Percentiles rank a stretch among this genome's conserved stretches.
phyloP scores from a whole-genome alignment of 2,888 invertebrate species.

The Drosophila sordidula region DNA sequence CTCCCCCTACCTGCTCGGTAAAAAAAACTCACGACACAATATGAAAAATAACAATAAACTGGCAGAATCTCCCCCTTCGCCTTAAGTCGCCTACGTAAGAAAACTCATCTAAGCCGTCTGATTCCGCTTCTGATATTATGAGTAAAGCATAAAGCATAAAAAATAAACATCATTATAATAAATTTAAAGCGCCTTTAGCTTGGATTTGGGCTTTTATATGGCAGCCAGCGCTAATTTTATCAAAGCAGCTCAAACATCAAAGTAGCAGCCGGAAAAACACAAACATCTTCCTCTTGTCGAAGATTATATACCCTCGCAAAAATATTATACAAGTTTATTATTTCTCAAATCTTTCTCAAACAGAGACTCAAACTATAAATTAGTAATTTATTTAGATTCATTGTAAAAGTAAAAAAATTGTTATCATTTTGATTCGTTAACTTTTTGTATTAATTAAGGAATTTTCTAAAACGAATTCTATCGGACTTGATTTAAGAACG shows the following conservation, averaged over 20 bases:
- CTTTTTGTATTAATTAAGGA: no score
- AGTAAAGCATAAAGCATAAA: conserved; percentile 11
- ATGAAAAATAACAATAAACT: conserved; percentile 44
- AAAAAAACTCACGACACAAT: conserved; percentile 33
- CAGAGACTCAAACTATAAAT: no score
- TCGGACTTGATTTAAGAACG: no score
- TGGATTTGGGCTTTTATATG: conserved; percentile 21
- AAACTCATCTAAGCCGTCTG: conserved; percentile 13
- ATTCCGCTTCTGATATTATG: conserved; percentile 13
- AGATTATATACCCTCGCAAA: not conserved
- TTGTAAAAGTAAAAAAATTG: no score
- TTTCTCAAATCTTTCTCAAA: no score
- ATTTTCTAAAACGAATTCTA: no score
- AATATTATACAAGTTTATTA: not conserved
- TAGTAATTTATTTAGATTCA: no score
- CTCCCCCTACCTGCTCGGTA: conserved; percentile 13
- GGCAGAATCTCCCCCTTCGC: not conserved
- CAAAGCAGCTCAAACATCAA: conserved; percentile 57
- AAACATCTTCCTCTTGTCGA: not conserved
- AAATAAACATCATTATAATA: conserved; percentile 60
- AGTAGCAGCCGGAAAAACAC: conserved; percentile 6
- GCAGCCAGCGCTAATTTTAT: conserved; percentile 50
- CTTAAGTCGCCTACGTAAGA: not conserved
- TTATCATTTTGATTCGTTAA: no score
- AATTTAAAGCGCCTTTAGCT: conserved; percentile 56